Evolutionary conservation across 2,113 vertebrate genomes (phyloP).

Genomic region (Triplophysa tibetana): DNA sequence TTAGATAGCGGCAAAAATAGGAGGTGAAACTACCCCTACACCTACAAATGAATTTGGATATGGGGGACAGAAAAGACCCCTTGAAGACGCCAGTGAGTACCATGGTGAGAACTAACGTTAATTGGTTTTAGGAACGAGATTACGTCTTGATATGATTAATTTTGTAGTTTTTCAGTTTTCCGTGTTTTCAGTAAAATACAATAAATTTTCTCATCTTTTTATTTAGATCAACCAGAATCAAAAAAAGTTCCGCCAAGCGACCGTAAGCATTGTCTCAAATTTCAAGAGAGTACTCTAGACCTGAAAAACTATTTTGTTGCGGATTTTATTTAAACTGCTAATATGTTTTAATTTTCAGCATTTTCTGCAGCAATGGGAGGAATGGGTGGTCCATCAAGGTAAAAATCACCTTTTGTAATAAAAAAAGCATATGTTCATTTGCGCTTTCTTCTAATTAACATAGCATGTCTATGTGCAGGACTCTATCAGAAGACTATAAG

Average conservation of each 20-base stretch:
- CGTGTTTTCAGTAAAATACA: background rate
- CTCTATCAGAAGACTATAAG: constrained; percentile 94
- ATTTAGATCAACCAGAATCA: constrained; percentile 95
- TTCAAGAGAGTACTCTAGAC: background rate
- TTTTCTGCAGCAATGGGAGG: constrained; percentile 83
- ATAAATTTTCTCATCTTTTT: constrained; percentile 38
- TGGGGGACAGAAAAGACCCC: constrained; percentile 95
- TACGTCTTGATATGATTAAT: background rate
- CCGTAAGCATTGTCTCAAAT: constrained; percentile 77
- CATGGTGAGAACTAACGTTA: background rate
- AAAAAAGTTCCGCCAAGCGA: constrained; percentile 98
- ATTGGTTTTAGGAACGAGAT: background rate
- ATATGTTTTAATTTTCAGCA: constrained; percentile 69
- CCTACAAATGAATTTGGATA: constrained; percentile 90
- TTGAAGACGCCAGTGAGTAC: constrained; percentile 93
- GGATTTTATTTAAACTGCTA: background rate
- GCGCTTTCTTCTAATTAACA: background rate
- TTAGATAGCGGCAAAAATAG: constrained; percentile 98
- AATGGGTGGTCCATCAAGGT: constrained; percentile 94
- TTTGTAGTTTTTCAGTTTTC: too few relatives aligned
- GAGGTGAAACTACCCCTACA: constrained; percentile 83
- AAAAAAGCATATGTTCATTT: background rate
- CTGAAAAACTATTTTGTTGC: background rate
- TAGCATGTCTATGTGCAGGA: constrained; percentile 67
- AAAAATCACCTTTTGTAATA: constrained; percentile 29